phyloP scores from a whole-genome alignment of 2,888 invertebrate species.

The Acanthosepion esculentum region DNA sequence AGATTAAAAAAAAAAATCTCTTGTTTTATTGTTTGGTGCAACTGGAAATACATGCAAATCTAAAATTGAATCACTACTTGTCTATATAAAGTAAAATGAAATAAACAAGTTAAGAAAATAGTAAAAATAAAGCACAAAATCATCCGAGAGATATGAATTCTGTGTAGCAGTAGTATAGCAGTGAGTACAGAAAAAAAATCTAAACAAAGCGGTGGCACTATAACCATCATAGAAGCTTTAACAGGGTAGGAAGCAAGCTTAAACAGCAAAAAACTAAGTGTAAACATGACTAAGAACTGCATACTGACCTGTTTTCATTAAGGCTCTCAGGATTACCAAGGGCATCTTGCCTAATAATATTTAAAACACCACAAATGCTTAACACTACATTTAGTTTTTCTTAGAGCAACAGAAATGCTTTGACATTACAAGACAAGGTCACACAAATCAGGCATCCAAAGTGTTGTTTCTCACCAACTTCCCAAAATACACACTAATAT shows the following conservation, averaged over 20 bases:
- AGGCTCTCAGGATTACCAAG: constrained; percentile 68
- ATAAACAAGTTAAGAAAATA: background rate
- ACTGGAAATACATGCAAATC: background rate
- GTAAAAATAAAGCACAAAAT: background rate
- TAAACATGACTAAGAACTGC: constrained; percentile 51
- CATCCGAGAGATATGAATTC: background rate
- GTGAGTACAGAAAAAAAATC: background rate
- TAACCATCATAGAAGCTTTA: background rate
- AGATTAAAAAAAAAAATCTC: background rate
- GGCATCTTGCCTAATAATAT: constrained; percentile 62
- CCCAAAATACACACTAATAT: background rate
- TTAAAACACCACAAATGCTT: constrained; percentile 47
- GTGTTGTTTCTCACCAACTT: background rate
- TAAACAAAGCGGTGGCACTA: background rate
- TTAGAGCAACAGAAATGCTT: constrained; percentile 39
- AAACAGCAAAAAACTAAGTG: background rate
- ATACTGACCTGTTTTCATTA: constrained; percentile 64
- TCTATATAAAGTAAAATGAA: background rate
- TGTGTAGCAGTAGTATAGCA: background rate
- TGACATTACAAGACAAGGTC: constrained; percentile 22
- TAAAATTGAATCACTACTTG: background rate
- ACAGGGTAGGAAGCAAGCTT: background rate
- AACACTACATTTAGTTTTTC: constrained; percentile 44
- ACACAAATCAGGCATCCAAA: background rate
- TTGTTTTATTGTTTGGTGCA: background rate